Base-by-base conservation (phyloP, 2,113 vertebrate genomes). In the Gymnocephalus cernua region DNA sequence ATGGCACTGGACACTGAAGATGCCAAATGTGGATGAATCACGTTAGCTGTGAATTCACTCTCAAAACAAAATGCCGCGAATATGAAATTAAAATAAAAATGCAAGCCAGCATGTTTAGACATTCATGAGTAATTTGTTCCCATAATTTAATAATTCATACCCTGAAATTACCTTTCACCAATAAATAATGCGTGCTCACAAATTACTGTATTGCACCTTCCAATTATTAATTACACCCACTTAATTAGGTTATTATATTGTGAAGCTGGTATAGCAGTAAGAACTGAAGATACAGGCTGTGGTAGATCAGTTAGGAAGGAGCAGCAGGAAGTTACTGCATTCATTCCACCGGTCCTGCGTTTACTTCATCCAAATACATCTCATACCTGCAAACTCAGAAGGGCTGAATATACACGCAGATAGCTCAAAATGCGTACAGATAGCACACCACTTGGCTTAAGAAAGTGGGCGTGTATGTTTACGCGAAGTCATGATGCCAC, bases 131-230 rank as follows among this genome's bases (percentile, higher is more conserved):
- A 18, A 29, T 71, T 35, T 15, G 13, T 58, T 32, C 15, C 32
- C 29, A 64, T 58, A 35, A 58, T 66, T 85, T 23, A 85, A 80
- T 51, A 66, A 85, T 76, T 47, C 25, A 80, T 61, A 44, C 15
- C 0, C 19, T 54, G 16, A 85, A 77, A 85, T 80, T 41, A 80
- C 21, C 13, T 48, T 66, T 54, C 57, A 38, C 35, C 47, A 25
- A 38, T 72, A 38, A 71, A 85, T 67, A 23, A 80, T 67, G 53
- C 41, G 61, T 48, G 27, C 8, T 47, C 32, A 51, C 45, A 62
- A 67, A 77, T 72, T 19, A 62, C 11, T 29, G 18, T 80, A 53
- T 65, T 50, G 21, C 19, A 29, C 75, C 27, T 14, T 44, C n/a
- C 4, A 12, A 78, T 41, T 51, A 51, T 66, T 66, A 66, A 72